Conservation (phyloP, 2,113 vertebrate genomes). For the Rhipidura dahli region DNA sequence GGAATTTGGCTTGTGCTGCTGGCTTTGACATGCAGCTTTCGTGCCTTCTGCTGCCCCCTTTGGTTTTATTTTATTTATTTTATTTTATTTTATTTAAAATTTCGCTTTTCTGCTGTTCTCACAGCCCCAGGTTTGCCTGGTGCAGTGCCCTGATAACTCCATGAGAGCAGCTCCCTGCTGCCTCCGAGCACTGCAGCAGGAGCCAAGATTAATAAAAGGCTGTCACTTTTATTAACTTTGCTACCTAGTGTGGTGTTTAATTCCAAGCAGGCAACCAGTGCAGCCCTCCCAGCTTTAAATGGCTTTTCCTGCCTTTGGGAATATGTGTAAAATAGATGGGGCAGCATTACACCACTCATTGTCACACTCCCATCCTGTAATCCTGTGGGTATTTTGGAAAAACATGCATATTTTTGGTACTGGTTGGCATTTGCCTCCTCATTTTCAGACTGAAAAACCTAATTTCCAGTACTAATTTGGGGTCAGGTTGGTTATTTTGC, state of each 20-base stretch:
- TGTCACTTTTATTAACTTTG: slow-evolving; percentile 45
- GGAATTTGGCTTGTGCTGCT: not conserved
- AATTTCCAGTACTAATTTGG: not conserved
- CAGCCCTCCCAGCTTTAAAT: not conserved
- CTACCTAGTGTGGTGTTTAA: not conserved
- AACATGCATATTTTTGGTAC: not conserved
- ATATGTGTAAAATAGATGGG: not conserved
- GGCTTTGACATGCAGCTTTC: not conserved
- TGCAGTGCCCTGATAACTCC: not conserved
- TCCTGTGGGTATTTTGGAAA: not conserved
- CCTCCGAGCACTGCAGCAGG: not conserved
- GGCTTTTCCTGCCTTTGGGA: not conserved
- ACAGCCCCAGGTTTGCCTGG: not conserved
- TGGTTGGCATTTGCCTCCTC: not conserved
- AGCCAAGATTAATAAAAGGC: not conserved
- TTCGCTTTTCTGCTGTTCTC: not conserved
- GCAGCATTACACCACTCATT: not conserved
- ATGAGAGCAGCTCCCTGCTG: not conserved
- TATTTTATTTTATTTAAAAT: not conserved
- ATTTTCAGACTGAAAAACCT: not conserved
- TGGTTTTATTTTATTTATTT: not conserved
- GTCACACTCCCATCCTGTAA: not conserved
- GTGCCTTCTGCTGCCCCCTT: not conserved
- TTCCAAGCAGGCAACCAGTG: slow-evolving; percentile 3
- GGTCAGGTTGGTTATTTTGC: not conserved